Evolutionary conservation across 2,888 invertebrate genomes (phyloP).

Genomic region (Crematogaster levior): DNA sequence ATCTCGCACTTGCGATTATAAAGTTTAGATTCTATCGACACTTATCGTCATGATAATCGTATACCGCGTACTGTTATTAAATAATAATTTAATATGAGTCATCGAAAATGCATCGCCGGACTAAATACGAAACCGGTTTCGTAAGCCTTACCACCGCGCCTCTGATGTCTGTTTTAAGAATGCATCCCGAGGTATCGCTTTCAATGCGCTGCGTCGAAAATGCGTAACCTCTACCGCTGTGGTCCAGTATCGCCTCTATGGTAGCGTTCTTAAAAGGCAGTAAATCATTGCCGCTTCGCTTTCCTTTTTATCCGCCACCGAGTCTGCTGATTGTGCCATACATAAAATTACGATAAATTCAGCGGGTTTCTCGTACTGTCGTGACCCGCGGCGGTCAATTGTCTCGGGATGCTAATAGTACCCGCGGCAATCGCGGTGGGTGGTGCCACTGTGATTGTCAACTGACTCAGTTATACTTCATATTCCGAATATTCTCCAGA

Average conservation of each 20-base stretch:
- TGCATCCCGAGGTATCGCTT: conserved; percentile 66
- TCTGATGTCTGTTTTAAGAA: conserved; percentile 61
- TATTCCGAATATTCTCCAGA: too few relatives aligned
- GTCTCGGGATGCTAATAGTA: conserved; percentile 76
- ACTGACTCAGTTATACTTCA: conserved; percentile 49
- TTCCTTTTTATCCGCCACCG: conserved; percentile 78
- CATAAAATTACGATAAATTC: conserved; percentile 85
- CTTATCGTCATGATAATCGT: not conserved
- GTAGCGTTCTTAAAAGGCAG: conserved; percentile 76
- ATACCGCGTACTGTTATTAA: not conserved
- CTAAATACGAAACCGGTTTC: conserved; percentile 44
- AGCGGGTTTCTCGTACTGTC: conserved; percentile 75
- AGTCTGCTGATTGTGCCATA: conserved; percentile 83
- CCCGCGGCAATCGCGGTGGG: conserved; percentile 76
- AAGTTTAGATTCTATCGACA: not conserved
- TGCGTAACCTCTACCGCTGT: conserved; percentile 53
- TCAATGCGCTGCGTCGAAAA: conserved; percentile 60
- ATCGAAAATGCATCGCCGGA: conserved; percentile 34
- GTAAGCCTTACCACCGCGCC: conserved; percentile 4
- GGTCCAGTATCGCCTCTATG: conserved; percentile 50
- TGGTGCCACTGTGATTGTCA: conserved; percentile 76
- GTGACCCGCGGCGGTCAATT: conserved; percentile 79
- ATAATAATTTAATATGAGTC: conserved; percentile 44
- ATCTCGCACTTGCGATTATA: not conserved
- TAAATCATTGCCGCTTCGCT: conserved; percentile 80